phyloP scores from a whole-genome alignment of 2,113 vertebrate genomes.

The Solea solea region DNA sequence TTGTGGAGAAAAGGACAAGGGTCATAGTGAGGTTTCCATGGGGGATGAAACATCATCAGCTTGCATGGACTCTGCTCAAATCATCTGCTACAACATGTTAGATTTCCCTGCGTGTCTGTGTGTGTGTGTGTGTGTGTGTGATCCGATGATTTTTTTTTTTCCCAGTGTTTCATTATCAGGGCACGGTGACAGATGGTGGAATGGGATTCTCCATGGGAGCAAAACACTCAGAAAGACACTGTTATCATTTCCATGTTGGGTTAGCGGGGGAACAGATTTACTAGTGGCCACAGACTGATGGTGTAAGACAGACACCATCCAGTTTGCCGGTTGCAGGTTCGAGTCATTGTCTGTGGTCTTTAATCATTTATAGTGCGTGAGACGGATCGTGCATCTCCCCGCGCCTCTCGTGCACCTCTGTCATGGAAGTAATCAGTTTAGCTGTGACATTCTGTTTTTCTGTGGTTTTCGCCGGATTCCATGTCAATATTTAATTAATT shows the following conservation, averaged over 20 bases:
- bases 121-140: slow-evolving; percentile 22
- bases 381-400: slow-evolving; percentile 66
- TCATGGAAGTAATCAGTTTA: slow-evolving; percentile 81
- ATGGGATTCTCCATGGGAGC: slow-evolving; percentile 40
- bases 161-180: slow-evolving; percentile 38
- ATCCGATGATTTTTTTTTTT: slow-evolving; percentile 12
- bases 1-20: slow-evolving; percentile 48
- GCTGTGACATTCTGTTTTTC: slow-evolving; percentile 81
- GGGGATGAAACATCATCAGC: slow-evolving; percentile 51
- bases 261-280: slow-evolving; percentile 32
- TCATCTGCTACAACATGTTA: slow-evolving; percentile 42
- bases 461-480: slow-evolving; percentile 77
- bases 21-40: slow-evolving; percentile 54
- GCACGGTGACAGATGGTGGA: slow-evolving; percentile 51
- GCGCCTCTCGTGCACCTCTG: slow-evolving; percentile 69
- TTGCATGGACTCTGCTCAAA: slow-evolving; percentile 38
- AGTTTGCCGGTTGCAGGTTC: slow-evolving; percentile 57
- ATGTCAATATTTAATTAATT: slow-evolving; percentile 85
- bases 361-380: slow-evolving; percentile 73
- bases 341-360: slow-evolving; percentile 58
- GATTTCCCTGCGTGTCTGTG: slow-evolving; percentile 20
- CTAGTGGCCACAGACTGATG: slow-evolving; percentile 29
- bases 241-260: slow-evolving; percentile 39
- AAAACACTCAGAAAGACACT: slow-evolving; percentile 42
- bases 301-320: slow-evolving; percentile 33